A percentile compares a stretch with the other conserved stretches of the same genome.
Conservation (phyloP, 2,888 invertebrate species). For the Brenthis ino region DNA sequence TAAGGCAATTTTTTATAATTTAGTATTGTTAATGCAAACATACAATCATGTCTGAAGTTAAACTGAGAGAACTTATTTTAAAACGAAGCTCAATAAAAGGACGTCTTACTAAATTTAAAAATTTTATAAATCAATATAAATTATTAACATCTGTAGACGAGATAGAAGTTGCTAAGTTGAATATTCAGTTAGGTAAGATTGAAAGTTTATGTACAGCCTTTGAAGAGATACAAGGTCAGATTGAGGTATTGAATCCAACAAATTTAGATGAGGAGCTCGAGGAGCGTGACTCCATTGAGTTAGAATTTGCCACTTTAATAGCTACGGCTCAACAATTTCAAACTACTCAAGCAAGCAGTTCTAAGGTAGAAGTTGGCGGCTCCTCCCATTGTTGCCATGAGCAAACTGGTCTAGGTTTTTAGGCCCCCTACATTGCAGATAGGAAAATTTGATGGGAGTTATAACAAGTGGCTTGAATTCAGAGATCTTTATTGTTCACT, state of each 20-base stretch:
- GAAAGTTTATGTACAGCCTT: neutral
- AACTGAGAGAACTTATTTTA: neutral
- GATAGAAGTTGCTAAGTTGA: neutral
- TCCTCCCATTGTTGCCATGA: too few species aligned
- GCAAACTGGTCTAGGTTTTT: neutral
- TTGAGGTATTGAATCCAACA: slow-evolving; percentile 3
- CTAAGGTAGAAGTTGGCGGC: neutral
- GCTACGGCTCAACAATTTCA: neutral
- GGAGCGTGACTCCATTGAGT: neutral
- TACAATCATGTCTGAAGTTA: too few species aligned
- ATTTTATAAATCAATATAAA: slow-evolving; percentile 10
- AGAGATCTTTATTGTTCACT: too few species aligned
- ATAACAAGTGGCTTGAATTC: too few species aligned
- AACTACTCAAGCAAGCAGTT: neutral
- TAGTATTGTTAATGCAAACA: too few species aligned
- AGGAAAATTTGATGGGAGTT: too few species aligned
- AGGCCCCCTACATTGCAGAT: neutral
- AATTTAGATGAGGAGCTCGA: neutral
- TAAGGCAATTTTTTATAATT: too few species aligned
- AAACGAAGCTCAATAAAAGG: slow-evolving; percentile 18
- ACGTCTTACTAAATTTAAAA: slow-evolving; percentile 22
- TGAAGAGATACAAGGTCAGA: neutral
- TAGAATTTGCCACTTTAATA: neutral
- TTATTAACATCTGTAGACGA: neutral
- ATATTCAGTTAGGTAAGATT: neutral